Evolutionary conservation across 2,113 vertebrate species (phyloP), one percentile per base, ranked within the genome.

Genomic region (Carettochelys insculpta): DNA sequence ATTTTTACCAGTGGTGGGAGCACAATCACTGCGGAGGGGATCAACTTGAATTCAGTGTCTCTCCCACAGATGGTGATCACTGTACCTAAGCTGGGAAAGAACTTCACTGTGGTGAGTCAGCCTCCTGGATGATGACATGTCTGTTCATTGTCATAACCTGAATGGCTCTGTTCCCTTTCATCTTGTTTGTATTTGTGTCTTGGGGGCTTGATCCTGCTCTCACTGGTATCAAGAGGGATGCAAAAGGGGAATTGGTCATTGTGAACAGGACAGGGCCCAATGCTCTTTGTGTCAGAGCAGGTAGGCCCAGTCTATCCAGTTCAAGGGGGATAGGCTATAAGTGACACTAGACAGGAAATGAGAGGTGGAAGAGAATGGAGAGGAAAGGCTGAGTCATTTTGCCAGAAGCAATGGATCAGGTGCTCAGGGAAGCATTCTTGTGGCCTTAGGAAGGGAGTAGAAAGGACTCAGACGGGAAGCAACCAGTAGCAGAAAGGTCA

Each of bases 31-130:
- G 99, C 98, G 94, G 97, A 98, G 82, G 99, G 99, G 86, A 98
- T 97, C 96, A 98, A 99, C 96, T 97, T 99, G 90, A 98, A 99
- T 95, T 99, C 99, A 8, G 98, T 98, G 88, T 98, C 98, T 89
- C 98, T 98, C 85, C 98, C 99, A 86, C 98, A 98, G 97, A 99
- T 99, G 99, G 97, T 99, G 89, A 98, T 99, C 97, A 98, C 97
- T 87, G 98, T 98, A 51, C 97, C 93, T 31, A 98, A 98, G 93
- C 97, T 98, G 29, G 97, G 96, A 82, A 97, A 96, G 96, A 98
- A 98, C 96, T 99, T 99, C 96, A 98, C 98, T 65, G 99, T 99
- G 98, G 99, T 99, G 97, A 99, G 99, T 98, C 80, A 86, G 98
- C 98, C 61, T 82, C 86, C 61, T 77, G 80, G 58, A 45, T 81